A percentile compares a stretch with the other conserved stretches of the same genome.
Evolutionary conservation across 2,797 vertebrate genomes (phyloP).

Genomic region (Bryconaethiops microstoma): DNA sequence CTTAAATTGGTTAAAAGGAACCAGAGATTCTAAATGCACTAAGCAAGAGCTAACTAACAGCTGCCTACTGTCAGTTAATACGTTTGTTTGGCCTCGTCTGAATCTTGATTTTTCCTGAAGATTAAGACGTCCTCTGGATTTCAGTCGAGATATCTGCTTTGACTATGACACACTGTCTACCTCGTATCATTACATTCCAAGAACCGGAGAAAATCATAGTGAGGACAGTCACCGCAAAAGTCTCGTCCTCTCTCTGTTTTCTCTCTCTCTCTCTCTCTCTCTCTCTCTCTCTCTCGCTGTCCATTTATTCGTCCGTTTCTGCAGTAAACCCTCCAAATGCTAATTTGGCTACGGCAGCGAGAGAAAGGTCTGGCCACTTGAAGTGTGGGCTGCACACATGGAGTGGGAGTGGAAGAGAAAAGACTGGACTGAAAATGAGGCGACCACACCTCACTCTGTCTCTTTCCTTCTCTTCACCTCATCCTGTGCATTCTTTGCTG

Average conservation of each 20-base stretch:
- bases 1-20: too few relatives aligned
- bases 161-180: neutral
- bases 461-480: neutral
- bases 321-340: slow-evolving; percentile 63
- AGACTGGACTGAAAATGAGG: neutral
- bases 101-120: too few relatives aligned
- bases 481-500: neutral
- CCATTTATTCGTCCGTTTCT: slow-evolving; percentile 63
- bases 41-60: too few relatives aligned
- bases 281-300: neutral
- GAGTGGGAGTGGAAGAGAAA: slow-evolving; percentile 6
- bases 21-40: too few relatives aligned
- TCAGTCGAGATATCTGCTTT: too few relatives aligned
- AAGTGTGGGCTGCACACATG: slow-evolving; percentile 18
- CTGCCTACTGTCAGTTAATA: too few relatives aligned
- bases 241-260: neutral
- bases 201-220: neutral
- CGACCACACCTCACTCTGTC: neutral
- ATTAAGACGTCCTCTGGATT: too few relatives aligned
- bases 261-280: neutral
- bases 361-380: slow-evolving; percentile 36
- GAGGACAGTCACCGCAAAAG: neutral
- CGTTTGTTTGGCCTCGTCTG: too few relatives aligned
- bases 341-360: slow-evolving; percentile 53
- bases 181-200: slow-evolving; percentile 3